phyloP scores from a whole-genome alignment of 64 coral and sea anemone genomes.

The Exaiptasia diaphana region DNA sequence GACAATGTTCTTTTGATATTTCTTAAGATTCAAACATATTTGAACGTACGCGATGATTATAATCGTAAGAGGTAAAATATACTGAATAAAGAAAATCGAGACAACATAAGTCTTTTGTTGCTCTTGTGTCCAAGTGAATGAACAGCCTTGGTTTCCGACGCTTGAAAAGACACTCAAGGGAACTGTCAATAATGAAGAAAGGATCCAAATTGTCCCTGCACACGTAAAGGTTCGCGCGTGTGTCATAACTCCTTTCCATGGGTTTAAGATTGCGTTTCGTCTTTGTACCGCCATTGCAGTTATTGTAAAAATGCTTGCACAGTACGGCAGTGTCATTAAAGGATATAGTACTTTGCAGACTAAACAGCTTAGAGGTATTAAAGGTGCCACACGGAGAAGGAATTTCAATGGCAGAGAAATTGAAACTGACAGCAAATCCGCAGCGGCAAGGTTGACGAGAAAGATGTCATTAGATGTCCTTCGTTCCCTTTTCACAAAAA shows the following conservation, averaged over 20 bases:
- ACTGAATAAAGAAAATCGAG: conserved; percentile 62
- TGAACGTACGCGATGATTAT: conserved; percentile 71
- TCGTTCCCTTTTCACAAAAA: conserved; percentile 57
- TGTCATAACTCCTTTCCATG: conserved; percentile 56
- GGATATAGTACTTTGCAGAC: conserved; percentile 73
- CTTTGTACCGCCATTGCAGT: conserved; percentile 80
- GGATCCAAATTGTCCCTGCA: conserved; percentile 53
- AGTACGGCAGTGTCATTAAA: conserved; percentile 59
- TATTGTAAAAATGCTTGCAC: conserved; percentile 75
- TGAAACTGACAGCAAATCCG: conserved; percentile 53
- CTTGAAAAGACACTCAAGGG: conserved; percentile 54
- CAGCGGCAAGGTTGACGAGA: conserved; percentile 75
- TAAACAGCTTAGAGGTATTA: conserved; percentile 46
- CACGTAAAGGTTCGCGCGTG: conserved; percentile 44
- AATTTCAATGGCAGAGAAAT: conserved; percentile 52
- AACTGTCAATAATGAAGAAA: conserved; percentile 37
- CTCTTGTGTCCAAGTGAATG: conserved; percentile 38
- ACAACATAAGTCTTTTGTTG: conserved; percentile 61
- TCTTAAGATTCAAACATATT: conserved; percentile 63
- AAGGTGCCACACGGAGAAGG: conserved; percentile 54
- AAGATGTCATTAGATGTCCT: conserved; percentile 82
- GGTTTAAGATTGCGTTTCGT: conserved; percentile 73
- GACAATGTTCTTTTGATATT: not conserved
- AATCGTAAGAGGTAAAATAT: conserved; percentile 54
- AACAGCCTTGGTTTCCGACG: not conserved